Percentiles rank a stretch among this genome's conserved stretches.
Conservation (phyloP, 2,113 vertebrate species). For the Lasiurus borealis region DNA sequence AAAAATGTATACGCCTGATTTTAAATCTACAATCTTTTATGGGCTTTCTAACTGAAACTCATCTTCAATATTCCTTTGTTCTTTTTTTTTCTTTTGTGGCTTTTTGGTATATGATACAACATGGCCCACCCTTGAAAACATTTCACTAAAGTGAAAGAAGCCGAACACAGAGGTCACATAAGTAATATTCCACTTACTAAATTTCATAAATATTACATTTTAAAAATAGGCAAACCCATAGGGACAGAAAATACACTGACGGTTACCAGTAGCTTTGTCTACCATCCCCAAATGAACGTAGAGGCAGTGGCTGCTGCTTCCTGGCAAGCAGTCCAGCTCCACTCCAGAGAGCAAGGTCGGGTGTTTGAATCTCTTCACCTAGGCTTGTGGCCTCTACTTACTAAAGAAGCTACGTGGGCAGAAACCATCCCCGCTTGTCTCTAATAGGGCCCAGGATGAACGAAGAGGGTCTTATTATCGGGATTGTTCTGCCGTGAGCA, state of each 20-base stretch:
- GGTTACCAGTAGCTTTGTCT: neutral
- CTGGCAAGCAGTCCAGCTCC: neutral
- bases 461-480: neutral
- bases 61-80: neutral
- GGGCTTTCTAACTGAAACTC: neutral
- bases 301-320: neutral
- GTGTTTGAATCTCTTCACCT: neutral
- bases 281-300: neutral
- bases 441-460: neutral
- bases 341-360: neutral
- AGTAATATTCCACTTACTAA: neutral
- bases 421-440: neutral
- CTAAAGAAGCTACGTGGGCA: neutral
- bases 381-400: neutral
- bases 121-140: neutral
- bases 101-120: neutral
- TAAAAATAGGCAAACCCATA: neutral
- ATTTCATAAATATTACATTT: neutral
- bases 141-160: neutral
- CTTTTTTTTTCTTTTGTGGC: neutral
- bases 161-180: neutral
- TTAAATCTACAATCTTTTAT: neutral
- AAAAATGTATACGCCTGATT: neutral
- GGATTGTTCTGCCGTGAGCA: neutral
- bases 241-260: neutral